These are phyloP conservation scores for Bicyclus anynana DNA, from an alignment of 1,140 invertebrate species.

Conservation along the genomic window DNA sequence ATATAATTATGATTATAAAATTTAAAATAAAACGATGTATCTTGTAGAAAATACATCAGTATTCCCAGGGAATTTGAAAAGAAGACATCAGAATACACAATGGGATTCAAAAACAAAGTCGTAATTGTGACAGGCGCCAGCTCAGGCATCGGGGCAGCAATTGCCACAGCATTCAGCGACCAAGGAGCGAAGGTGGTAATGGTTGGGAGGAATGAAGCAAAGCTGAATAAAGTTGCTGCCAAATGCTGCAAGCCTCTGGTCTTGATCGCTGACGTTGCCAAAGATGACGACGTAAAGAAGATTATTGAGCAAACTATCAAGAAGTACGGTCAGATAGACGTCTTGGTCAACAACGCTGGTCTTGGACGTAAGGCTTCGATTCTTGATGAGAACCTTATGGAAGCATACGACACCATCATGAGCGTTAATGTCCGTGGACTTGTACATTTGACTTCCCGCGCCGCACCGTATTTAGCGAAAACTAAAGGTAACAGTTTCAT, in stretches of 20 bases:
- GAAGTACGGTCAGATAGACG: background rate
- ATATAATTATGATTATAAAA: too few relatives aligned
- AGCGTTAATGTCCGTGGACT: background rate
- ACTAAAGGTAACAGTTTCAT: slow-evolving; percentile 15
- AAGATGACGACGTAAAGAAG: background rate
- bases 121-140: background rate
- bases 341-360: background rate
- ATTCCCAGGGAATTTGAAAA: too few relatives aligned
- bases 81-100: background rate
- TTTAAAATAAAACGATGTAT: too few relatives aligned
- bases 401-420: background rate
- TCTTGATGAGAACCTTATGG: background rate
- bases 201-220: background rate
- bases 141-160: background rate
- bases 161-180: background rate
- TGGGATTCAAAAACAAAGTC: background rate
- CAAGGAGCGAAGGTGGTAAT: background rate
- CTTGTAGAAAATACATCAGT: too few relatives aligned
- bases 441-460: background rate
- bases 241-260: background rate
- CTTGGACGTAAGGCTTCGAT: background rate
- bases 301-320: background rate
- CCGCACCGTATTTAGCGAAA: background rate
- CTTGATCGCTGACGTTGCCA: background rate
- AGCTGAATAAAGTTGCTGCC: background rate